Percentiles rank a stretch among this genome's conserved stretches.
phyloP scores from a whole-genome alignment of 2,113 vertebrate species.

The Vombatus ursinus region DNA sequence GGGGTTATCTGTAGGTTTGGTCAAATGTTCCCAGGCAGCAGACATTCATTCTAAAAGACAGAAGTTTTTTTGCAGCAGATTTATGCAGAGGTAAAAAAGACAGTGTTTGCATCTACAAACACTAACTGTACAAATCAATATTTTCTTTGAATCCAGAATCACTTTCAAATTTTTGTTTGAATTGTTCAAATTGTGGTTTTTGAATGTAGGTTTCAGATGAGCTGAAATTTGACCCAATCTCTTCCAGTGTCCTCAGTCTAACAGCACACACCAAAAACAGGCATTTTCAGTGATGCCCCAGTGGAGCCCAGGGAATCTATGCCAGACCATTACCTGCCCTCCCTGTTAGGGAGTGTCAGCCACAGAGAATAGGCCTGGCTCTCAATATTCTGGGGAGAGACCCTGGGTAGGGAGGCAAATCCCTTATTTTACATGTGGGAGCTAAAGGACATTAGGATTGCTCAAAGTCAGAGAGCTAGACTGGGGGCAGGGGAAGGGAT shows the following conservation, averaged over 20 bases:
- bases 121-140: not conserved
- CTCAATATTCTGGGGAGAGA: not conserved
- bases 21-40: conserved; percentile 38
- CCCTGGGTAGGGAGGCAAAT: not conserved
- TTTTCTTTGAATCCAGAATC: conserved; percentile 27
- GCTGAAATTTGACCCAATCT: conserved; percentile 9
- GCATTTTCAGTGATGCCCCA: not conserved
- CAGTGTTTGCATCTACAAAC: not conserved
- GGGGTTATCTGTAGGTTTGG: conserved; percentile 28
- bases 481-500: no score
- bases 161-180: conserved; percentile 26
- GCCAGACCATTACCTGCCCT: not conserved
- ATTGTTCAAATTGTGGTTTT: not conserved
- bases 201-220: conserved; percentile 14
- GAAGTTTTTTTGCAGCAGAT: not conserved
- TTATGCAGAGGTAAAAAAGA: conserved; percentile 18
- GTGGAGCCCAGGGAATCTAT: not conserved
- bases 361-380: no score
- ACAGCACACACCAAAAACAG: not conserved
- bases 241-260: conserved; percentile 4
- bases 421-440: not conserved
- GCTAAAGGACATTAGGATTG: not conserved
- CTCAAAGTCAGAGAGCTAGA: not conserved
- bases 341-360: not conserved
- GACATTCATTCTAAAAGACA: conserved; percentile 10